A percentile compares a stretch with the other conserved stretches of the same genome.
phyloP scores from a whole-genome alignment of 2,888 invertebrate genomes.

The Erebia epiphron region DNA sequence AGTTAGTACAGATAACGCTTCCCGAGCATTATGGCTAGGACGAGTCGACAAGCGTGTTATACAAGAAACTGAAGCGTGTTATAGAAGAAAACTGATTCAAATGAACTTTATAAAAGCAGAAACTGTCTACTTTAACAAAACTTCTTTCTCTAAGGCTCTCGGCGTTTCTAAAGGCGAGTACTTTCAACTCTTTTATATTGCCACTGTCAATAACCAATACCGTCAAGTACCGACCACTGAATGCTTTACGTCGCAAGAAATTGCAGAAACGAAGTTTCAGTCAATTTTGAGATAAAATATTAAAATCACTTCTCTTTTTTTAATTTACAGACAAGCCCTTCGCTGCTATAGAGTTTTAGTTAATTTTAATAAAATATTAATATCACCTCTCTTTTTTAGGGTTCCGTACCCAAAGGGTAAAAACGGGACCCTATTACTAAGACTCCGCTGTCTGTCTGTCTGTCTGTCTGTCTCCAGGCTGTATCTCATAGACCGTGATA shows the following conservation, averaged over 20 bases:
- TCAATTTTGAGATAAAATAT: neutral
- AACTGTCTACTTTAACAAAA: constrained; percentile 6
- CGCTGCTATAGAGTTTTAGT: neutral
- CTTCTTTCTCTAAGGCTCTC: constrained; percentile 13
- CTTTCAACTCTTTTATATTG: constrained; percentile 4
- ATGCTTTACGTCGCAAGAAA: neutral
- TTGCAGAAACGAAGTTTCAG: neutral
- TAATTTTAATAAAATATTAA: neutral
- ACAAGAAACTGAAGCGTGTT: constrained; percentile 2
- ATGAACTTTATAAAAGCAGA: constrained; percentile 11
- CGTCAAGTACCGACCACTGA: neutral
- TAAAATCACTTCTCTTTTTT: no score
- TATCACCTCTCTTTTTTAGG: no score
- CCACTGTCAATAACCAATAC: neutral
- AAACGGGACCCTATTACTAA: no score
- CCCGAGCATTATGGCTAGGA: neutral
- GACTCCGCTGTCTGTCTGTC: no score
- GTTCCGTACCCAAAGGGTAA: no score
- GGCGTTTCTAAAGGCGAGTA: constrained; percentile 2
- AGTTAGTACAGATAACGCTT: neutral
- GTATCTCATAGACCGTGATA: no score
- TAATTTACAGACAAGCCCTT: no score
- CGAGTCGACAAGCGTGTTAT: neutral
- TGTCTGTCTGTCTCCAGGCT: no score
- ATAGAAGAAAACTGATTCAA: constrained; percentile 11